Conservation (phyloP, 2,113 vertebrate genomes). For the Cinclus mexicanus region DNA sequence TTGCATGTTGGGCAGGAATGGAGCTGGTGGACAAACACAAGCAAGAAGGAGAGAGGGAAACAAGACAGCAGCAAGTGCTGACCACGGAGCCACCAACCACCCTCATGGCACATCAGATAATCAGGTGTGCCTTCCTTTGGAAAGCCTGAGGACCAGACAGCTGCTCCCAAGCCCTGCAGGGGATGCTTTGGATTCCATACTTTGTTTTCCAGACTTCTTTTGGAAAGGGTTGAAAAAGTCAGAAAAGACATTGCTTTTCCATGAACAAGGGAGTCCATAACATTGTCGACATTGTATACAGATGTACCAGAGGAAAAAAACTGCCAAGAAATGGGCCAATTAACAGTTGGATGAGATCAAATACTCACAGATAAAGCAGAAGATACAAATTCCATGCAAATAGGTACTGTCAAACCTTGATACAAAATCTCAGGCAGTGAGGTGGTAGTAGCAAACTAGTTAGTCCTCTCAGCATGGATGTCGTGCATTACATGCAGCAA, state of each 20-base stretch:
- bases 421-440: not conserved
- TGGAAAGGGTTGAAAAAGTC: not conserved
- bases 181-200: not conserved
- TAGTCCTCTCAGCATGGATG: no score
- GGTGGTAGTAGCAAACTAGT: not conserved
- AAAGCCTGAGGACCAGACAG: not conserved
- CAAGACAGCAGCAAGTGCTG: rapidly evolving
- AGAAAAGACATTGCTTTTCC: not conserved
- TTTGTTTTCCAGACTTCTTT: not conserved
- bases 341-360: not conserved
- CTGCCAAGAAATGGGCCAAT: not conserved
- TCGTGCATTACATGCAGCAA: no score
- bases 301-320: not conserved
- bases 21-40: not conserved
- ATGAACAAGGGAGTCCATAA: not conserved
- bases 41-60: not conserved
- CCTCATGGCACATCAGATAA: not conserved
- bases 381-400: not conserved
- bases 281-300: not conserved
- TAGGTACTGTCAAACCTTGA: not conserved
- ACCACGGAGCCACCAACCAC: not conserved
- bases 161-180: not conserved
- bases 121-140: not conserved
- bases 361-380: not conserved
- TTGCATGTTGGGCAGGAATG: not conserved